A percentile compares a stretch with the other conserved stretches of the same genome.
These are phyloP conservation scores for Cyclura pinguis DNA, from an alignment of 2,797 vertebrate species.

Conservation along the genomic window DNA sequence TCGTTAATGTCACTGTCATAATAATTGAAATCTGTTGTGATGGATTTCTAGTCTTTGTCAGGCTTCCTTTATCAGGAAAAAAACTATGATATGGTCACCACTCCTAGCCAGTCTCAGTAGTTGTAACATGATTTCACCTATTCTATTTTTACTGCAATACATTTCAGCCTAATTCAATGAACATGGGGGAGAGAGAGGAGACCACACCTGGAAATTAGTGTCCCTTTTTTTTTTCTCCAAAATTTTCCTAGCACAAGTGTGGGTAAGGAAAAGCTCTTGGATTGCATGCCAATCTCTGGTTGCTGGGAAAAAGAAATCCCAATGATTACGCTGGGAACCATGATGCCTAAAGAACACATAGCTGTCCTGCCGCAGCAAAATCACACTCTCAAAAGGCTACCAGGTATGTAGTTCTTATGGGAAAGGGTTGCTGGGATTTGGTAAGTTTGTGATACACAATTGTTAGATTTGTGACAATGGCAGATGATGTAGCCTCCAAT, in stretches of 20 bases:
- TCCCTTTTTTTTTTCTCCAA: not conserved
- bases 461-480: too few relatives aligned
- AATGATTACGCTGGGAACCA: not conserved
- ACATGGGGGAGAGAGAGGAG: not conserved
- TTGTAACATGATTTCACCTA: not conserved
- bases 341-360: not conserved
- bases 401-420: not conserved
- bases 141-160: not conserved
- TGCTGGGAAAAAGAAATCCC: not conserved
- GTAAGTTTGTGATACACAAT: not conserved
- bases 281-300: too few relatives aligned
- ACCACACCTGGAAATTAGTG: not conserved
- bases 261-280: not conserved
- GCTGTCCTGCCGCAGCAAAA: not conserved
- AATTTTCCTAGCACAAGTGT: not conserved
- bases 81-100: not conserved
- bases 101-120: not conserved
- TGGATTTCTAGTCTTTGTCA: conserved; percentile 11
- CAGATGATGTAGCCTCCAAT: too few relatives aligned
- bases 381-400: not conserved
- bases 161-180: not conserved
- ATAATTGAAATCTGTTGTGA: conserved; percentile 33
- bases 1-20: not conserved
- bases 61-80: not conserved
- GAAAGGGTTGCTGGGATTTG: not conserved